A percentile compares a stretch with the other conserved stretches of the same genome.
phyloP scores from a whole-genome alignment of 2,113 vertebrate genomes.

The Abramis brama region DNA sequence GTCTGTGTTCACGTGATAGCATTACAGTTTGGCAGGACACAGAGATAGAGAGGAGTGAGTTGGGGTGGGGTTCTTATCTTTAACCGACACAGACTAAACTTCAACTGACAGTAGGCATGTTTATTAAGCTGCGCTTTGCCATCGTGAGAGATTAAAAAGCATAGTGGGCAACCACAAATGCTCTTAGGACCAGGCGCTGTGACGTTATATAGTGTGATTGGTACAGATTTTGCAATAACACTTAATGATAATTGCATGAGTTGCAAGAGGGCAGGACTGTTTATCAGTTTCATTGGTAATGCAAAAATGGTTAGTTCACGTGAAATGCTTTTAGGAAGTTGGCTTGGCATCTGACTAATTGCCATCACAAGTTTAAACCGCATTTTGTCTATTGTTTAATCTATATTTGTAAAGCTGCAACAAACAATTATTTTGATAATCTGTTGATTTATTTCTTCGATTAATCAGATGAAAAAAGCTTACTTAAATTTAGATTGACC shows the following conservation, averaged over 20 bases:
- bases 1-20: background rate
- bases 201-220: background rate
- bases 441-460: background rate
- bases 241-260: too few species aligned
- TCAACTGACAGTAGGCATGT: slow-evolving; percentile 19
- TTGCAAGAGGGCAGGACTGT: background rate
- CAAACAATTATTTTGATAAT: background rate
- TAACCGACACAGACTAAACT: slow-evolving; percentile 22
- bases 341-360: background rate
- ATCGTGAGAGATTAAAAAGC: background rate
- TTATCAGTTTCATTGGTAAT: background rate
- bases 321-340: background rate
- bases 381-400: background rate
- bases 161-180: background rate
- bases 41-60: slow-evolving; percentile 62
- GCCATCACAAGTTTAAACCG: background rate
- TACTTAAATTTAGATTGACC: too few species aligned
- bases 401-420: background rate
- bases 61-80: slow-evolving; percentile 64
- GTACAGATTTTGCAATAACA: too few species aligned
- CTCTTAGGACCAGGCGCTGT: background rate
- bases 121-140: background rate
- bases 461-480: background rate
- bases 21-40: background rate
- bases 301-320: too few species aligned